Conservation (phyloP, 2,888 invertebrate genomes). For the Desoria tigrina region DNA sequence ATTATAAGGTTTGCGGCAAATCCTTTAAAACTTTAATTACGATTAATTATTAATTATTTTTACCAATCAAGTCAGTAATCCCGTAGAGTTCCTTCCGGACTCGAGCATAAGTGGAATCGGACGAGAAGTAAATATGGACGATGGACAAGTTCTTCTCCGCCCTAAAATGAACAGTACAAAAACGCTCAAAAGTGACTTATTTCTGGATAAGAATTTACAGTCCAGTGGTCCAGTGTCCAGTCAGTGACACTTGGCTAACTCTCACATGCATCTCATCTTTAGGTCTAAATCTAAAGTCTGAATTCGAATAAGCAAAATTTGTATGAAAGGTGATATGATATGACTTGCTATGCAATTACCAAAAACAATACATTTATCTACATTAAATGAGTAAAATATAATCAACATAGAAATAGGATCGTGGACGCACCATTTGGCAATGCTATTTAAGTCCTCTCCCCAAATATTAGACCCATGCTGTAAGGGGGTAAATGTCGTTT, state of each 20-base stretch:
- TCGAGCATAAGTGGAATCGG: conserved; percentile 46
- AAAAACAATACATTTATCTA: no score
- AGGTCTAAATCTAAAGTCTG: neutral
- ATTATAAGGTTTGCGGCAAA: no score
- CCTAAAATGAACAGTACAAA: conserved; percentile 39
- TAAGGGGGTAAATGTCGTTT: conserved; percentile 37
- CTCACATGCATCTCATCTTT: neutral
- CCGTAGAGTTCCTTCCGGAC: conserved; percentile 34
- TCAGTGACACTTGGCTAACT: neutral
- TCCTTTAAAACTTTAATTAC: no score
- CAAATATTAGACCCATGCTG: conserved; percentile 31
- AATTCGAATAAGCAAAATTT: no score
- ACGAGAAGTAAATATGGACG: conserved; percentile 48
- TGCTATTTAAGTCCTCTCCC: conserved; percentile 37
- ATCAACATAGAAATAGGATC: no score
- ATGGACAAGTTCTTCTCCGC: conserved; percentile 44
- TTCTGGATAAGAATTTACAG: no score
- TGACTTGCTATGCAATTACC: no score
- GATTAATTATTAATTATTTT: no score
- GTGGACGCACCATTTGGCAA: conserved; percentile 34
- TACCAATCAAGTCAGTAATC: conserved; percentile 8
- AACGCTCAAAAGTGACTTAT: no score
- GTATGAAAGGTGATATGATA: no score
- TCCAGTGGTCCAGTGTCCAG: no score
- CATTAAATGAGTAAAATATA: no score